Percentiles rank a stretch among this genome's conserved stretches.
phyloP scores from a whole-genome alignment of 2,888 invertebrate species.

The Habroteleia sp. region DNA sequence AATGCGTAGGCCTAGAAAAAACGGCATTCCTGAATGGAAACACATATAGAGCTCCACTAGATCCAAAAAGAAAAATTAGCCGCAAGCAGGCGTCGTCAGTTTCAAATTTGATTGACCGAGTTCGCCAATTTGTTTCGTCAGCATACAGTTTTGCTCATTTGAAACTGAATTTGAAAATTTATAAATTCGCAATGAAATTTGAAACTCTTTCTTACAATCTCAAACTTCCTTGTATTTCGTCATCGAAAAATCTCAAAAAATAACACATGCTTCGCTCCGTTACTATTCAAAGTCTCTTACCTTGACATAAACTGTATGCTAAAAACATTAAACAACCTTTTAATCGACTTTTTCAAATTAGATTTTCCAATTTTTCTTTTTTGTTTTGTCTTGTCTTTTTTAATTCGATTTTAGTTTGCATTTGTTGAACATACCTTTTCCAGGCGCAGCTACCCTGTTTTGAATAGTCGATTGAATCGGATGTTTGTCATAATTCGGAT shows the following conservation, averaged over 20 bases:
- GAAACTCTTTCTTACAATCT: conserved; percentile 34
- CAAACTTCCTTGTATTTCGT: neutral
- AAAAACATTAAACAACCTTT: conserved; percentile 79
- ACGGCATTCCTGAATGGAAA: conserved; percentile 28
- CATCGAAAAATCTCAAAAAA: conserved; percentile 26
- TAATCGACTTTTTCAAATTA: conserved; percentile 69
- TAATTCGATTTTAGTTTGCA: too few relatives aligned
- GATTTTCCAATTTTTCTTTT: neutral
- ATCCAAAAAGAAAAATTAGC: conserved; percentile 28
- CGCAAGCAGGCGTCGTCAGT: conserved; percentile 38
- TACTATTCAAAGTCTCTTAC: conserved; percentile 75
- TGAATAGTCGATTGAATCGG: conserved; percentile 86
- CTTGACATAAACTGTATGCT: conserved; percentile 81
- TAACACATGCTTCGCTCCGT: conserved; percentile 40
- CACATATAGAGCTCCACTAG: conserved; percentile 16
- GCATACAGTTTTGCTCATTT: conserved; percentile 44
- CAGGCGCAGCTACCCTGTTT: conserved; percentile 83
- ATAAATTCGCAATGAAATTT: conserved; percentile 55
- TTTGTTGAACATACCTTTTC: too few relatives aligned
- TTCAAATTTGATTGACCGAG: conserved; percentile 61
- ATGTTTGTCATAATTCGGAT: conserved; percentile 98
- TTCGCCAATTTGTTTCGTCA: conserved; percentile 47
- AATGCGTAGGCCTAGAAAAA: conserved; percentile 84
- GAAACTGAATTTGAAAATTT: conserved; percentile 4
- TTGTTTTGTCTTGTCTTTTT: too few relatives aligned